Base-by-base conservation (phyloP, 2,797 vertebrate genomes). In the Macropus fuliginosus region DNA sequence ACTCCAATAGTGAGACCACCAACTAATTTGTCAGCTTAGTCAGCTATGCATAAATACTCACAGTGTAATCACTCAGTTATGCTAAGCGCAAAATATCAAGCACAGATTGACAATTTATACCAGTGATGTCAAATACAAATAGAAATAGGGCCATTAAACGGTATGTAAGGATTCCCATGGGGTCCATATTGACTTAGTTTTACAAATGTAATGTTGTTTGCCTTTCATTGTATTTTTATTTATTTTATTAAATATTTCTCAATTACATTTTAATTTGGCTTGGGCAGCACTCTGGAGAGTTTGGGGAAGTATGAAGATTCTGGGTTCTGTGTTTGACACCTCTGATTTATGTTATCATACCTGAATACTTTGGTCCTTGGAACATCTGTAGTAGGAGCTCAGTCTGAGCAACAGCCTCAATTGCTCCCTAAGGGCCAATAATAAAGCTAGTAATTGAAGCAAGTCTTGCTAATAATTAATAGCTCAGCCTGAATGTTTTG, bases 21-120 rank as follows among this genome's bases (percentile, higher is more conserved):
- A 96, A 98, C 98, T 97, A 95, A 98, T 98, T 97, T 96, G 90
- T 54, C 95, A 93, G 59, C 54, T 95, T 94, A 92, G 92, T 95
- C 55, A 91, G n/a, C 54, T 46, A 91, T 92, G 54, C 87, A 54
- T 98, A 98, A 98, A 98, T 98, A 98, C 95, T 91, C 40, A 56
- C 66, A 27, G 93, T 96, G 95, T 97, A 97, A 97, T 98, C 97
- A 97, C 55, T 95, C 97, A 96, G 97, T 98, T 97, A 97, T 31
- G 92, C 89, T 97, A 98, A 98, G 98, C 98, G 97, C 94, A 95
- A 91, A 66, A 81, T 40, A 81, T 56, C 55, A 21, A 46, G 93
- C 91, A 96, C 87, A 29, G 87, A 90, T 55, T 21, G 95, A 93
- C 96, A 96, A 98, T 98, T 97, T 96, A 98, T 4, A 1, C 8